phyloP scores from a whole-genome alignment of 1,140 invertebrate species.

The Caenorhabditis latens region DNA sequence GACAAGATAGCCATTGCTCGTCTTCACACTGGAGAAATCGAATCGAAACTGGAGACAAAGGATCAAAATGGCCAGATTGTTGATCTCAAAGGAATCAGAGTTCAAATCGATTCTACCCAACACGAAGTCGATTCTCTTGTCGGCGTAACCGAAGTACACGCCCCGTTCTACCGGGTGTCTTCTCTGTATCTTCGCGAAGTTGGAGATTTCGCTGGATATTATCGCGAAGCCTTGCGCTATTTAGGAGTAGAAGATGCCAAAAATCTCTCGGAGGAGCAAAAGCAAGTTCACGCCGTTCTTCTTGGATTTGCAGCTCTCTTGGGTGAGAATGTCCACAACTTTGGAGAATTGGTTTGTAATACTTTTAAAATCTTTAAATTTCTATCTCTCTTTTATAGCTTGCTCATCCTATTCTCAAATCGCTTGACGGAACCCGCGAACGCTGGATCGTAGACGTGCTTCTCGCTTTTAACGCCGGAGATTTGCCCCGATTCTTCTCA shows the following conservation, averaged over 20 bases:
- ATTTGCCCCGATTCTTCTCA: conserved; percentile 88
- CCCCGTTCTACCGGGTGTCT: conserved; percentile 87
- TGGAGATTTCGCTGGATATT: conserved; percentile 92
- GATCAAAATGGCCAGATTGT: conserved; percentile 65
- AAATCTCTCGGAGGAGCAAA: conserved; percentile 79
- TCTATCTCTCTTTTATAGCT: conserved; percentile 81
- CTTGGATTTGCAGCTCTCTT: conserved; percentile 92
- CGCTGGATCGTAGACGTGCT: conserved; percentile 91
- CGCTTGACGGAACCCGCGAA: conserved; percentile 86
- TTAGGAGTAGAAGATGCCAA: conserved; percentile 90
- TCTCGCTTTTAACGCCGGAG: conserved; percentile 91
- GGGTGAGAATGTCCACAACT: conserved; percentile 95
- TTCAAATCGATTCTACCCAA: conserved; percentile 90
- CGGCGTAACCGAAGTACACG: conserved; percentile 92
- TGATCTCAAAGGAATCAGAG: conserved; percentile 70
- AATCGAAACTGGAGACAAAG: conserved; percentile 69
- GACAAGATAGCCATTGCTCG: conserved; percentile 72
- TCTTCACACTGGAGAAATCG: conserved; percentile 70
- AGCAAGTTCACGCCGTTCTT: conserved; percentile 86
- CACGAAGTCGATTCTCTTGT: conserved; percentile 88
- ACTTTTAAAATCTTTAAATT: conserved; percentile 57
- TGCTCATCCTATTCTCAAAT: conserved; percentile 91
- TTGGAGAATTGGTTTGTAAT: conserved; percentile 87
- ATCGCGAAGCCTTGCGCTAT: conserved; percentile 92
- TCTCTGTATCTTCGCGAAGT: conserved; percentile 89